phyloP scores from a whole-genome alignment of 1,140 invertebrate species.

The Bombus consobrinus region DNA sequence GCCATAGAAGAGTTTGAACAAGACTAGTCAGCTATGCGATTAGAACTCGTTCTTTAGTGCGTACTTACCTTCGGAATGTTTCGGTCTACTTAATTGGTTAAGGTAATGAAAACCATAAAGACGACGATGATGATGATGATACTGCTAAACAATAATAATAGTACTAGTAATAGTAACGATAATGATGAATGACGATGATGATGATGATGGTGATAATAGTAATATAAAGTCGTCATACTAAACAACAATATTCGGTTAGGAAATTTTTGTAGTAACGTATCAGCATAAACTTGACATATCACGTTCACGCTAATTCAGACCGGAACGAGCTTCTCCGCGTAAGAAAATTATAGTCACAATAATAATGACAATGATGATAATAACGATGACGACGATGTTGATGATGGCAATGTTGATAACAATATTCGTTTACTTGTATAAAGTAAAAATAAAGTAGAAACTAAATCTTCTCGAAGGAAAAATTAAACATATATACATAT shows the following conservation, averaged over 20 bases:
- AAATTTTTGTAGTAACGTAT: neutral
- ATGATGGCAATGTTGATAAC: neutral
- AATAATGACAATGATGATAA: slow-evolving; percentile 2
- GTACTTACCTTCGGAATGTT: slow-evolving; percentile 62
- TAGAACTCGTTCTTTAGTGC: neutral
- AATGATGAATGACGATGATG: slow-evolving; percentile 6
- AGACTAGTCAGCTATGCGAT: neutral
- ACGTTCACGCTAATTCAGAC: neutral
- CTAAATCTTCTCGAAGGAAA: slow-evolving; percentile 49
- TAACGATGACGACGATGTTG: neutral
- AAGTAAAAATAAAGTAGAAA: slow-evolving; percentile 23
- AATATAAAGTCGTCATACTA: neutral
- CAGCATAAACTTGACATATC: neutral
- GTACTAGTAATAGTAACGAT: neutral
- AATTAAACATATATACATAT: slow-evolving; percentile 52
- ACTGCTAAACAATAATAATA: neutral
- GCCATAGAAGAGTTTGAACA: slow-evolving; percentile 26
- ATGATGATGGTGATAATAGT: neutral
- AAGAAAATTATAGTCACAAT: slow-evolving; percentile 10
- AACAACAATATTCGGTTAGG: neutral
- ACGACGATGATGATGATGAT: neutral
- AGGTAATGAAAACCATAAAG: slow-evolving; percentile 31
- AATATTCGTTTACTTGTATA: neutral
- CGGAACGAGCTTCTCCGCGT: neutral
- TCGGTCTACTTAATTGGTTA: slow-evolving; percentile 42